Evolutionary conservation across 2,888 invertebrate genomes (phyloP).

Genomic region (Cephonodes hylas): DNA sequence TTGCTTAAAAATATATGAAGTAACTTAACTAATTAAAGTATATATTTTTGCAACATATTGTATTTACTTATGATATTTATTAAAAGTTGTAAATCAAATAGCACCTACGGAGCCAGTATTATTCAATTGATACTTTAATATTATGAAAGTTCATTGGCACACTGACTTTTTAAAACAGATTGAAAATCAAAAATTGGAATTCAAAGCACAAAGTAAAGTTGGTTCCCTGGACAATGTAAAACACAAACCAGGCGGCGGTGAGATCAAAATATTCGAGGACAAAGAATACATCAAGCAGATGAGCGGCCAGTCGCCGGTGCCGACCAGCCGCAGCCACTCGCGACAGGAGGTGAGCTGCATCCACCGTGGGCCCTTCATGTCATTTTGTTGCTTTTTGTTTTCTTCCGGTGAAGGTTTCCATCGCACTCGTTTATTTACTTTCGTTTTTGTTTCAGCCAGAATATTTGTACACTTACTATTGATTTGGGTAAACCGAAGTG

Average conservation of each 20-base stretch:
- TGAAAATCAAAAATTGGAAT: constrained; percentile 93
- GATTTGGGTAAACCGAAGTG: constrained; percentile 47
- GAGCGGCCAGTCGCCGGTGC: constrained; percentile 68
- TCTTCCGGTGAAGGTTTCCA: constrained; percentile 53
- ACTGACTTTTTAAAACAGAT: constrained; percentile 84
- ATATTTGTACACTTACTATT: constrained; percentile 78
- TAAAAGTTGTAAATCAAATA: background rate
- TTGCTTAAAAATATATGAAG: too few species aligned
- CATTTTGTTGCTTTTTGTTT: constrained; percentile 38
- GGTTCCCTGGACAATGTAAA: constrained; percentile 95
- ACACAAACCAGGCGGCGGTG: constrained; percentile 95
- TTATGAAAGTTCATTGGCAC: constrained; percentile 57
- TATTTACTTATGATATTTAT: background rate
- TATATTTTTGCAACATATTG: too few species aligned
- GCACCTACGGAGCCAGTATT: constrained; percentile 23
- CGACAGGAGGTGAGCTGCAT: constrained; percentile 69
- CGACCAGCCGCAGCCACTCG: constrained; percentile 62
- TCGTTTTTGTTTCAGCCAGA: constrained; percentile 77
- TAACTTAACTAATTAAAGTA: too few species aligned
- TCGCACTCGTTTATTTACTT: constrained; percentile 37
- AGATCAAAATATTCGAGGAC: constrained; percentile 96
- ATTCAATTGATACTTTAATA: constrained; percentile 24
- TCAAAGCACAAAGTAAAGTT: constrained; percentile 95
- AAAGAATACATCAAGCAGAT: constrained; percentile 93
- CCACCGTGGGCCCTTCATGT: constrained; percentile 33